Conservation (phyloP, 2,113 vertebrate species). For the Thamnophis sirtalis region DNA sequence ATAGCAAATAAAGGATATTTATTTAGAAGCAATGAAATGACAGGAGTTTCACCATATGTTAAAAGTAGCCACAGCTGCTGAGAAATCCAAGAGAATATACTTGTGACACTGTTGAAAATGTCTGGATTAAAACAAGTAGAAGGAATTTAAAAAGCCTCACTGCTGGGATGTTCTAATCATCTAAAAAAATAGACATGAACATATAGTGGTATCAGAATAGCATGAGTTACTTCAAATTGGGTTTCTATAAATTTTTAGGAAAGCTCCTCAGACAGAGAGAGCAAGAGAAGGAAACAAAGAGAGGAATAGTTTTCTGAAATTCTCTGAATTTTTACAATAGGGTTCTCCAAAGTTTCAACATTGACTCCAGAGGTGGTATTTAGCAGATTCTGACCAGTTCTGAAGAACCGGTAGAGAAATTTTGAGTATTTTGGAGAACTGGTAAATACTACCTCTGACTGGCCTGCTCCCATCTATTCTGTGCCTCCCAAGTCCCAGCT, state of each 20-base stretch:
- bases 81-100: neutral
- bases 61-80: neutral
- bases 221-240: neutral
- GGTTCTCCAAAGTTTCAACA: neutral
- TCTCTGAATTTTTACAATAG: neutral
- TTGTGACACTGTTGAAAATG: neutral
- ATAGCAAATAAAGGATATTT: neutral
- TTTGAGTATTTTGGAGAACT: too few relatives aligned
- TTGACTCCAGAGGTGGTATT: too few relatives aligned
- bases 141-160: neutral
- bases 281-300: neutral
- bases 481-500: too few relatives aligned
- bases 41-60: neutral
- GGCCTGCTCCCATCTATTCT: too few relatives aligned
- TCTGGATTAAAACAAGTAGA: neutral
- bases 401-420: too few relatives aligned
- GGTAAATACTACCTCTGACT: too few relatives aligned
- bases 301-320: neutral
- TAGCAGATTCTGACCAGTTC: too few relatives aligned
- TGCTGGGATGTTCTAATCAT: neutral
- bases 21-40: neutral
- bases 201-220: neutral
- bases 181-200: neutral
- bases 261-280: neutral
- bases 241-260: neutral